A percentile compares a stretch with the other conserved stretches of the same genome.
phyloP scores from a whole-genome alignment of 2,797 vertebrate genomes.

The Loriculus beryllinus region DNA sequence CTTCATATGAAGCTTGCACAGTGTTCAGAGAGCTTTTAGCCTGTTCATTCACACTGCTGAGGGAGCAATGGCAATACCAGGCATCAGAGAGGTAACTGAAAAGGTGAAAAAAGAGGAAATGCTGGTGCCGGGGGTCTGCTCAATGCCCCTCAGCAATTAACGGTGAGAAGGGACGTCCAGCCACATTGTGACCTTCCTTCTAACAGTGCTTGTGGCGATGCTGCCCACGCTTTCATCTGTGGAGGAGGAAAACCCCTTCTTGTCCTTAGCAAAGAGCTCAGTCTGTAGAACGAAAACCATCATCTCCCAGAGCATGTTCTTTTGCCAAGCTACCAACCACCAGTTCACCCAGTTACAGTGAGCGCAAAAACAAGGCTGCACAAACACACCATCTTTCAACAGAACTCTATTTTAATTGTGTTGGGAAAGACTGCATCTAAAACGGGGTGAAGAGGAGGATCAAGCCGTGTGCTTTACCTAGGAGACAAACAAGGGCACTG shows the following conservation, averaged over 20 bases:
- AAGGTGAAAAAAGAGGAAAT: neutral
- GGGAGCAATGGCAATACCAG: neutral
- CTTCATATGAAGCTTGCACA: neutral
- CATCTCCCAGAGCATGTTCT: neutral
- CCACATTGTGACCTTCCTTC: neutral
- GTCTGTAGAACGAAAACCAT: neutral
- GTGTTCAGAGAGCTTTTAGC: neutral
- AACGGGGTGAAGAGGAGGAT: conserved; percentile 45
- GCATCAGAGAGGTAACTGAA: neutral
- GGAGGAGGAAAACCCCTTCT: neutral
- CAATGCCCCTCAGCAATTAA: no score
- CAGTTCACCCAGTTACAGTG: accelerated
- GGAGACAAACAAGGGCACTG: neutral
- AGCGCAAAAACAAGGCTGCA: neutral
- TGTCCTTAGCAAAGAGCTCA: neutral
- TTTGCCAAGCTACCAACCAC: accelerated
- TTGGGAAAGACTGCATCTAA: conserved; percentile 50
- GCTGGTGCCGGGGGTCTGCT: no score
- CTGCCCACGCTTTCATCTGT: neutral
- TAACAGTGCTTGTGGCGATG: neutral
- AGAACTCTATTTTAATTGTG: conserved; percentile 72
- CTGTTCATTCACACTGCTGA: no score
- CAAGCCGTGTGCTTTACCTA: conserved; percentile 5
- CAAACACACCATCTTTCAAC: conserved; percentile 5
- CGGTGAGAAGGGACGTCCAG: accelerated